Evolutionary conservation across 2,888 invertebrate genomes (phyloP).

Genomic region (Euzophera pinguis): DNA sequence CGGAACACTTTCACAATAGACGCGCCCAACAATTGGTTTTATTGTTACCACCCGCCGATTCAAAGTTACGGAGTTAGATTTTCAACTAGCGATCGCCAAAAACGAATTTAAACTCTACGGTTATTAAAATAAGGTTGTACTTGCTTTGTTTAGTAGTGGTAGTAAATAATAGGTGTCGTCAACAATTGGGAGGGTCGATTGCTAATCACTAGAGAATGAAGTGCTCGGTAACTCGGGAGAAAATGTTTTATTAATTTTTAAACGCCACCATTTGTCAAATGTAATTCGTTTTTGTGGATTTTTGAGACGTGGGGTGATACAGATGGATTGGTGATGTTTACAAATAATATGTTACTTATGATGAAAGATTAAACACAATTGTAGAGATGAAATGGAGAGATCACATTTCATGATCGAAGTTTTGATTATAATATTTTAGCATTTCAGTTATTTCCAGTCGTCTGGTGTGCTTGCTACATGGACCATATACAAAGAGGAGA

Average conservation of each 20-base stretch:
- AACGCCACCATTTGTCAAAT: conserved; percentile 27
- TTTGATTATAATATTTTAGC: too few species aligned
- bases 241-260: conserved; percentile 59
- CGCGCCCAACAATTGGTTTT: conserved; percentile 61
- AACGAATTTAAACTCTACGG: conserved; percentile 20
- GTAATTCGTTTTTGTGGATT: conserved; percentile 27
- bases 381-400: too few species aligned
- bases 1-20: conserved; percentile 42
- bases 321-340: background rate
- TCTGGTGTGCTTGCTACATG: too few species aligned
- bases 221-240: conserved; percentile 25
- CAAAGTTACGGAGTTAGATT: conserved; percentile 48
- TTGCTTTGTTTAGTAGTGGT: conserved; percentile 27
- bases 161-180: conserved; percentile 62
- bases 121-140: conserved; percentile 28
- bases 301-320: background rate
- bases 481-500: too few species aligned
- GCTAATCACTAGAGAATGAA: conserved; percentile 54
- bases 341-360: too few species aligned
- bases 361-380: too few species aligned
- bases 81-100: conserved; percentile 1
- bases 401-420: too few species aligned
- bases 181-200: conserved; percentile 55
- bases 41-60: conserved; percentile 75
- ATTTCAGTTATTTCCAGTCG: too few species aligned